Percentiles rank a stretch among this genome's conserved stretches.
These are phyloP conservation scores for Amblyopsis hoosieri DNA, from an alignment of 2,797 vertebrate species.

Conservation along the genomic window DNA sequence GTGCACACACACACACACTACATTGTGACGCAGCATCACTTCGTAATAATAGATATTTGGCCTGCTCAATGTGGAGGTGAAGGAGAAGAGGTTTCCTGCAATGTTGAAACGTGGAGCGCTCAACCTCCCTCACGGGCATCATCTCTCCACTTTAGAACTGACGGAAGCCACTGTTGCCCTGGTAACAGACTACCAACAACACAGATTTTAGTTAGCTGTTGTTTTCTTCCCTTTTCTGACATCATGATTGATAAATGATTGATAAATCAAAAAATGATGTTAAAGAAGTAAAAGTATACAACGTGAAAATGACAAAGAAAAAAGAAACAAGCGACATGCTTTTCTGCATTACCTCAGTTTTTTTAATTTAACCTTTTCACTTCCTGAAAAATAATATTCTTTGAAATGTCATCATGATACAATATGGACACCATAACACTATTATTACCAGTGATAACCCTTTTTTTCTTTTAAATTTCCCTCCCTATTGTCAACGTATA, in stretches of 20 bases:
- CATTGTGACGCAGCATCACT: slow-evolving; percentile 17
- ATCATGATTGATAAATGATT: slow-evolving; percentile 19
- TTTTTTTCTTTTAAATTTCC: slow-evolving; percentile 20
- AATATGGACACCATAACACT: slow-evolving; percentile 3
- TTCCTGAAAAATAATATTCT: slow-evolving; percentile 30
- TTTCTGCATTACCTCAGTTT: slow-evolving; percentile 71
- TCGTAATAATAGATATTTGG: slow-evolving; percentile 15
- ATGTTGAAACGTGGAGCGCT: slow-evolving; percentile 9
- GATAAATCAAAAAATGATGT: slow-evolving; percentile 2
- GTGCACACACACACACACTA: slow-evolving; percentile 35
- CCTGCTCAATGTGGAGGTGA: slow-evolving; percentile 9
- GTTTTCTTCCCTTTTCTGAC: slow-evolving; percentile 31
- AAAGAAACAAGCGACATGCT: slow-evolving; percentile 35
- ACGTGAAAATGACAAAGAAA: slow-evolving; percentile 52
- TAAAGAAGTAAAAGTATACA: background rate
- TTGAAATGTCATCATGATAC: slow-evolving; percentile 21
- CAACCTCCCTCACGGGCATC: slow-evolving; percentile 18
- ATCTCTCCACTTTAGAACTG: slow-evolving; percentile 1
- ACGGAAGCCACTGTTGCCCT: slow-evolving; percentile 44
- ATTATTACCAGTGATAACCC: slow-evolving; percentile 25
- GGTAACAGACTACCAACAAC: slow-evolving; percentile 20
- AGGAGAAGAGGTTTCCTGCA: slow-evolving; percentile 28
- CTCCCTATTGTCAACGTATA: slow-evolving; percentile 31
- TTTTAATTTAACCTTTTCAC: slow-evolving; percentile 23
- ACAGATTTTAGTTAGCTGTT: slow-evolving; percentile 4